These are phyloP conservation scores for Ophion ventricosus DNA, from an alignment of 2,888 invertebrate species.

Conservation along the genomic window DNA sequence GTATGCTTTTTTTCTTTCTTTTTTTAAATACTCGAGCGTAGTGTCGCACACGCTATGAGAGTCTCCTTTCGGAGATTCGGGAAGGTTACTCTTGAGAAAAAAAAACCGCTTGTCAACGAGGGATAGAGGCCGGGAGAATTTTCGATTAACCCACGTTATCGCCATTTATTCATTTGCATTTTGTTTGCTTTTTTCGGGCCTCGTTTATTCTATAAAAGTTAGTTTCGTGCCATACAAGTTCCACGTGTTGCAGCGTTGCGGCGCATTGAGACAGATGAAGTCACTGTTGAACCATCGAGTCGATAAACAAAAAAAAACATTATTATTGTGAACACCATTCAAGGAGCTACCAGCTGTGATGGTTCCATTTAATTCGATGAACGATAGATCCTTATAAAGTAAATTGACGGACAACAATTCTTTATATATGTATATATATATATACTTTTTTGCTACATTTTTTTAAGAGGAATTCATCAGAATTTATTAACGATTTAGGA, in stretches of 20 bases:
- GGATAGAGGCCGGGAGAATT: slow-evolving; percentile 5
- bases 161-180: not conserved
- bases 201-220: not conserved
- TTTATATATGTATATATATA: not conserved
- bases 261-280: slow-evolving; percentile 32
- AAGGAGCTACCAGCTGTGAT: slow-evolving; percentile 25
- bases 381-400: slow-evolving; percentile 4
- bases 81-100: not conserved
- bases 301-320: slow-evolving; percentile 25
- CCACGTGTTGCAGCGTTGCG: not conserved
- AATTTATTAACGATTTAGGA: slow-evolving; percentile 24
- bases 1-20: not conserved
- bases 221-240: slow-evolving; percentile 11
- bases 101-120: slow-evolving; percentile 12
- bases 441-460: slow-evolving; percentile 36
- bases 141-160: not conserved
- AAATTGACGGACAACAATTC: slow-evolving; percentile 1
- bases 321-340: not conserved
- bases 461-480: slow-evolving; percentile 24
- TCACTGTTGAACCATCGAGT: slow-evolving; percentile 42
- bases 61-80: not conserved
- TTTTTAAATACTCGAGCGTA: slow-evolving; percentile 33
- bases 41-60: not conserved
- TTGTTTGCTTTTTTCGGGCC: not conserved
- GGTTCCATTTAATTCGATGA: not conserved